Percentiles rank a stretch among this genome's conserved stretches.
Evolutionary conservation across 2,113 vertebrate genomes (phyloP).

Genomic region (Gallinago jamesoni): DNA sequence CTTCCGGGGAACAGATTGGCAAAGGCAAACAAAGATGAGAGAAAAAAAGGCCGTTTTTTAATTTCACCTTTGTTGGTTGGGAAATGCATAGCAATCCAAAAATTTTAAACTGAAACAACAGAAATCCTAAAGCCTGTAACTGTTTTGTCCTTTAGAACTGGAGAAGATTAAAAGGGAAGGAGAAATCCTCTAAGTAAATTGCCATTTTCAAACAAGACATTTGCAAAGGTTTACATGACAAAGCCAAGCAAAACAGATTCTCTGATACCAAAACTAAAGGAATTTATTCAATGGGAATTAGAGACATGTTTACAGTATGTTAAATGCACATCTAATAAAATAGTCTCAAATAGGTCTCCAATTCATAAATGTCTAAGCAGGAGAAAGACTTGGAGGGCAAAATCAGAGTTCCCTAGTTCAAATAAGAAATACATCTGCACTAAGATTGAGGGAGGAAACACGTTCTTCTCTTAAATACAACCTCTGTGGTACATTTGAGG

Average conservation of each 20-base stretch:
- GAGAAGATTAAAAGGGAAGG: not conserved
- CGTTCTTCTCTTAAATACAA: not conserved
- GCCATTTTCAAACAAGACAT: constrained; percentile 2
- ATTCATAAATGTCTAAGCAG: not conserved
- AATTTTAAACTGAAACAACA: not conserved
- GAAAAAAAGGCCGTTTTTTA: not conserved
- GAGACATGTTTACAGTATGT: not conserved
- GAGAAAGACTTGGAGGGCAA: not conserved
- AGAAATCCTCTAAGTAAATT: not conserved
- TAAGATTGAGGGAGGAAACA: not conserved
- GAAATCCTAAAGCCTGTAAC: not conserved
- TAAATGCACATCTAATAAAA: not conserved
- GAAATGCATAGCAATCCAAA: not conserved
- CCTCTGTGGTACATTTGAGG: not conserved
- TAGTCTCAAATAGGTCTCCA: not conserved
- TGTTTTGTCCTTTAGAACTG: not conserved
- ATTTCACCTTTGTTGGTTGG: not conserved
- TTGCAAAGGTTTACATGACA: constrained; percentile 25
- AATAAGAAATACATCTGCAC: not conserved
- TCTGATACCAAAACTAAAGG: not conserved
- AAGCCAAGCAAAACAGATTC: not conserved
- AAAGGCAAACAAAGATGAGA: not conserved
- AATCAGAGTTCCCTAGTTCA: not conserved
- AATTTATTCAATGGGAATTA: not conserved
- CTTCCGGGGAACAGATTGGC: not conserved